Percentiles rank a stretch among this genome's conserved stretches.
phyloP scores from a whole-genome alignment of 2,797 vertebrate species.

The Myripristis murdjan region DNA sequence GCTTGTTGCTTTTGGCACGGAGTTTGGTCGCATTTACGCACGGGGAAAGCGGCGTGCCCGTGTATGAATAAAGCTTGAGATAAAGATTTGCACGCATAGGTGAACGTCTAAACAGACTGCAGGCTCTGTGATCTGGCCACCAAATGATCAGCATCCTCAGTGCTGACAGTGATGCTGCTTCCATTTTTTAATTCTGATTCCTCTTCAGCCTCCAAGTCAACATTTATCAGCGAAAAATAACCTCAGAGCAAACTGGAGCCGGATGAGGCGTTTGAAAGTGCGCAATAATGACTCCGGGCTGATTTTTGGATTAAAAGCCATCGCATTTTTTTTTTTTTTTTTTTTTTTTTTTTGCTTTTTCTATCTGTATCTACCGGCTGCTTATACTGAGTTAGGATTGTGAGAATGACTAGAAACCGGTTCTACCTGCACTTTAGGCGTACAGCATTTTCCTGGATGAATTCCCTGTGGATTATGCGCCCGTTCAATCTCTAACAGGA shows the following conservation, averaged over 20 bases:
- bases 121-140: too few relatives aligned
- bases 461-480: slow-evolving; percentile 10
- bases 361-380: slow-evolving; percentile 8
- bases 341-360: too few relatives aligned
- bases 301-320: neutral
- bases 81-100: too few relatives aligned
- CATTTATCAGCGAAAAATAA: neutral
- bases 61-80: too few relatives aligned
- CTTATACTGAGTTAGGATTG: neutral
- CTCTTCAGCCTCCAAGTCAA: too few relatives aligned
- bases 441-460: neutral
- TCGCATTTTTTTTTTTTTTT: neutral
- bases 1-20: slow-evolving; percentile 49
- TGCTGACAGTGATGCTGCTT: neutral
- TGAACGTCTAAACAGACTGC: too few relatives aligned
- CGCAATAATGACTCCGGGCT: neutral
- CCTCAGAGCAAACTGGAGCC: neutral
- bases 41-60: too few relatives aligned
- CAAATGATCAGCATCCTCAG: neutral
- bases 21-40: slow-evolving; percentile 24
- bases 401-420: neutral
- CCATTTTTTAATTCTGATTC: too few relatives aligned
- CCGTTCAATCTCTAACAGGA: neutral
- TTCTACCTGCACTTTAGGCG: neutral
- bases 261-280: slow-evolving; percentile 1